A percentile compares a stretch with the other conserved stretches of the same genome.
These are phyloP conservation scores for Acestrorhynchus altus DNA, from an alignment of 2,797 vertebrate genomes.

Conservation along the genomic window DNA sequence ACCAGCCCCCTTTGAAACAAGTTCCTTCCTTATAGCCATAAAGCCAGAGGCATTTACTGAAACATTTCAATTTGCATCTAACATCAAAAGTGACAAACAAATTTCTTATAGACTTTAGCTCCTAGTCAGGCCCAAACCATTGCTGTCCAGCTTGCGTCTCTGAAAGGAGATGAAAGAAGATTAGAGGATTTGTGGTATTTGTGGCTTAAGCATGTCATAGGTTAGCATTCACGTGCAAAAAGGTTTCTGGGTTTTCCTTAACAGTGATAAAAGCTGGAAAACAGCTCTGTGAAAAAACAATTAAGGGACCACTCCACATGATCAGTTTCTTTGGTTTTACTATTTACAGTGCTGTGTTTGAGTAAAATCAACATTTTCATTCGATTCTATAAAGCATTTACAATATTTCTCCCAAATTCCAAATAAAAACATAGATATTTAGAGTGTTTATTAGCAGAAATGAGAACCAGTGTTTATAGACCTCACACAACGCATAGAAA, in stretches of 20 bases:
- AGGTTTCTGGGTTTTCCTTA: background rate
- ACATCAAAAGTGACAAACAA: background rate
- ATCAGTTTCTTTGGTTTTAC: too few relatives aligned
- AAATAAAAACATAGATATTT: too few relatives aligned
- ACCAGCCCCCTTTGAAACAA: background rate
- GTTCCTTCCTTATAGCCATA: background rate
- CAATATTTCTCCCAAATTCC: too few relatives aligned
- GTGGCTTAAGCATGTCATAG: slow-evolving; percentile 51
- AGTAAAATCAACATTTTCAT: too few relatives aligned
- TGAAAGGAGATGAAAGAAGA: slow-evolving; percentile 67
- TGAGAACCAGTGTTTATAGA: too few relatives aligned
- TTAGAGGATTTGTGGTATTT: slow-evolving; percentile 70
- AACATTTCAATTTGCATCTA: background rate
- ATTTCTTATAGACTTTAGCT: background rate
- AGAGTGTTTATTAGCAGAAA: too few relatives aligned
- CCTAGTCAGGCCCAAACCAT: background rate
- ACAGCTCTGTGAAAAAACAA: too few relatives aligned
- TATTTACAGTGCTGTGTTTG: too few relatives aligned
- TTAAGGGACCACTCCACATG: too few relatives aligned
- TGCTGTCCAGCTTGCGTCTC: slow-evolving; percentile 43
- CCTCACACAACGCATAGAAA: too few relatives aligned
- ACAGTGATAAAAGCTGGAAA: too few relatives aligned
- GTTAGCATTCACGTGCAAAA: slow-evolving; percentile 24
- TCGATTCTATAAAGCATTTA: too few relatives aligned
- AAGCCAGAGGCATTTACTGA: background rate